phyloP scores from a whole-genome alignment of 2,888 invertebrate genomes.

The Mythimna vitellina region DNA sequence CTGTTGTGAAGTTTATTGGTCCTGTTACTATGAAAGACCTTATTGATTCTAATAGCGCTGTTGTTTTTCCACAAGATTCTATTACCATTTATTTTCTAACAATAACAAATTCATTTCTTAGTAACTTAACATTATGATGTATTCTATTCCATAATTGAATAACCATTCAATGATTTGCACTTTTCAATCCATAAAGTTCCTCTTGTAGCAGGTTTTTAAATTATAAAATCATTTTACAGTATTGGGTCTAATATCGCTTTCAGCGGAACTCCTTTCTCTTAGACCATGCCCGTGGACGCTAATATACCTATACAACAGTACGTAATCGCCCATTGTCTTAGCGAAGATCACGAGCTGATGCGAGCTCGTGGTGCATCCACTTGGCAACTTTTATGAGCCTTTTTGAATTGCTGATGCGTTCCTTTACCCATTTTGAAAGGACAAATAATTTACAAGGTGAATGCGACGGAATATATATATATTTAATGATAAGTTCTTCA shows the following conservation, averaged over 20 bases:
- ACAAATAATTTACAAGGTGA: conserved; percentile 65
- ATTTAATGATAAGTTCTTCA: conserved; percentile 46
- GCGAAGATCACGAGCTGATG: conserved; percentile 84
- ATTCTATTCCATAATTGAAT: background rate
- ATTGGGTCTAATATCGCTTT: conserved; percentile 10
- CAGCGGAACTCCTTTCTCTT: conserved; percentile 57
- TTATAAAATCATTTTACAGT: background rate
- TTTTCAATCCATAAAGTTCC: background rate
- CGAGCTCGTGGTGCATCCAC: conserved; percentile 72
- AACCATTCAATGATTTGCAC: background rate
- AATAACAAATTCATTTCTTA: no score
- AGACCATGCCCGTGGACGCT: conserved; percentile 67
- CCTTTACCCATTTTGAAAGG: conserved; percentile 57
- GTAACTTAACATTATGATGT: background rate
- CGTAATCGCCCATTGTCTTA: conserved; percentile 86
- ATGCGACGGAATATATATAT: conserved; percentile 56
- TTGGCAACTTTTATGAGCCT: conserved; percentile 65
- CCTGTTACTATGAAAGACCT: conserved; percentile 1
- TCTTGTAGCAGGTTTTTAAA: background rate
- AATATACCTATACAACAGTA: conserved; percentile 77
- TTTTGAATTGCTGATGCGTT: conserved; percentile 64
- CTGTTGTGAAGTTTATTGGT: conserved; percentile 25
- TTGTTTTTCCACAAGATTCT: background rate
- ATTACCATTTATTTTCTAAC: background rate
- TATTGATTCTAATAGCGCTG: background rate